Evolutionary conservation across 2,888 invertebrate species (phyloP), one percentile per base, ranked within the genome.

Genomic region (Homarus gammarus): DNA sequence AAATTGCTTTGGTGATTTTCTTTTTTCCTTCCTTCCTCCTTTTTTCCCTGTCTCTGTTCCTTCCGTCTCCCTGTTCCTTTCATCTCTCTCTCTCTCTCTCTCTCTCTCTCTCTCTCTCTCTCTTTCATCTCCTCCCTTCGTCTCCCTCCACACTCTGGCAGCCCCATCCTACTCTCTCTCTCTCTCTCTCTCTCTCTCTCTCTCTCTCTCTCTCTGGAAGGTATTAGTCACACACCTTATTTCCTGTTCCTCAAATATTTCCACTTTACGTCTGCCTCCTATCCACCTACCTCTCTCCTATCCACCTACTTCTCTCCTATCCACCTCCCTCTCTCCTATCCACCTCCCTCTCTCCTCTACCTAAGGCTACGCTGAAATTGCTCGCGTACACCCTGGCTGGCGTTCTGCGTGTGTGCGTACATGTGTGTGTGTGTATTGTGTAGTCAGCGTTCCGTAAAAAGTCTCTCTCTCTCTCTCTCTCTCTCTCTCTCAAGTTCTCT

Each of bases 41-140:
- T 33, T 15, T 22, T 6, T 70, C 33, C 2, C 36, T 70, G 1
- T 70, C 36, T 70, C 36, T 10, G 18, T 70, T 2, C 3, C 12
- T 33, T 27, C 31, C 36, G 12, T 2, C 15, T 15, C 15, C 12
- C 2, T 27, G 18, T 6, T 70, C 36, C 2, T 27, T 70, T 27
- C 15, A 1, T 70, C 12, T 70, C 12, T 70, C 31, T 6, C 12
- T 33, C 36, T 70, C 27, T 70, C 12, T 70, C 12, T 70, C 31
- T 6, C 12, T 33, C 36, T 70, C 27, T 70, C 51, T 22, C 51
- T 49, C 78, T 78, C 51, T 49, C 78, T 33, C 78, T 56, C 49
- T 78, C 56, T 78, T 31, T 51, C 79, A 31, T 56, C 10, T 33
- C 56, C 56, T 44, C 36, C 31, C 56, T 31, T 36, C 56, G 31